These are phyloP conservation scores for Pseudorhombus dupliciocellatus DNA, from an alignment of 2,113 vertebrate genomes.

Conservation along the genomic window DNA sequence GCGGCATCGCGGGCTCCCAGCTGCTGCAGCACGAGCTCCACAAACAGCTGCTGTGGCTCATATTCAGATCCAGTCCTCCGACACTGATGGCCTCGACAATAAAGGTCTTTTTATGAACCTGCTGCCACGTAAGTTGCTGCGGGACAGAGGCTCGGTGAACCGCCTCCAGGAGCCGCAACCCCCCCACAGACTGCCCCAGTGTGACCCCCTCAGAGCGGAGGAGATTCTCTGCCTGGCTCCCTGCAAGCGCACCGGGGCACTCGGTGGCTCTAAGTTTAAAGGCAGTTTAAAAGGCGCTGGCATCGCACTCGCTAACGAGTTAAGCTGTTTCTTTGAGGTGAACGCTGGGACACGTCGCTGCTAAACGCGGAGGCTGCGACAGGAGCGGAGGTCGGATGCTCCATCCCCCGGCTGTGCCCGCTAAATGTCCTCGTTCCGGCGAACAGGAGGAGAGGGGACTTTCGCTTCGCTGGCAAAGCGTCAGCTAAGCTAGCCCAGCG, in stretches of 20 bases:
- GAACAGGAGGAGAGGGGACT: slow-evolving; percentile 51
- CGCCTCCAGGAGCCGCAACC: slow-evolving; percentile 15
- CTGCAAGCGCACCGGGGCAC: slow-evolving; percentile 21
- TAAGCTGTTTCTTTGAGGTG: accelerated
- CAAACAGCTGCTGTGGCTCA: slow-evolving; percentile 12
- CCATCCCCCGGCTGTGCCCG: slow-evolving; percentile 69
- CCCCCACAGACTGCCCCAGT: not conserved
- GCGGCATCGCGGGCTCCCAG: slow-evolving; percentile 23
- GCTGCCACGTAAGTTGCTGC: slow-evolving; percentile 66
- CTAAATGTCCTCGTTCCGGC: slow-evolving; percentile 73
- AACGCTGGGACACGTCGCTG: not conserved
- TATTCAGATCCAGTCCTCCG: slow-evolving; percentile 3
- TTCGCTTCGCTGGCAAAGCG: slow-evolving; percentile 58
- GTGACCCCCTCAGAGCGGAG: not conserved
- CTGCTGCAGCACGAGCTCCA: slow-evolving; percentile 26
- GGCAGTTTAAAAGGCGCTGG: slow-evolving; percentile 1
- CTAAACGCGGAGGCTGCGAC: not conserved
- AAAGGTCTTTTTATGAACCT: slow-evolving; percentile 50
- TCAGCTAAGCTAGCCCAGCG: slow-evolving; percentile 59
- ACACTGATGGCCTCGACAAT: slow-evolving; percentile 33
- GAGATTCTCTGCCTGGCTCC: slow-evolving; percentile 2
- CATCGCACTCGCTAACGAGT: not conserved
- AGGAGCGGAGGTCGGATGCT: slow-evolving; percentile 39
- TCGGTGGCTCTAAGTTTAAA: slow-evolving; percentile 44
- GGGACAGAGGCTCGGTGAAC: slow-evolving; percentile 39